Evolutionary conservation across 2,888 invertebrate genomes (phyloP).

Genomic region (Macropis europaea): DNA sequence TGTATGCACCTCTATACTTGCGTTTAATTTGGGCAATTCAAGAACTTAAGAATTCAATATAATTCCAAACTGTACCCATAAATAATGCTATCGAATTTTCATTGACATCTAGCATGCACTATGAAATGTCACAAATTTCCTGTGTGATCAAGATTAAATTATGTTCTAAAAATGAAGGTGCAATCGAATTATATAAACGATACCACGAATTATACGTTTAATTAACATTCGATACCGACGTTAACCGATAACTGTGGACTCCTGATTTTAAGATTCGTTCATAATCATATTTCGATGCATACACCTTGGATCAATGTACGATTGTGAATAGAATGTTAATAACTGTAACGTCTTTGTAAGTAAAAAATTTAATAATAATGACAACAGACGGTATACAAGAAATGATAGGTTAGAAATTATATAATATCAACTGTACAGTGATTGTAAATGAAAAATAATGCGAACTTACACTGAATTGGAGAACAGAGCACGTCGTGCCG

Average conservation of each 20-base stretch:
- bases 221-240: not conserved
- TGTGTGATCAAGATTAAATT: no score
- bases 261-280: not conserved
- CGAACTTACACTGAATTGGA: conserved; percentile 64
- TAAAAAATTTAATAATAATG: not conserved
- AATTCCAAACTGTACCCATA: no score
- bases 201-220: not conserved
- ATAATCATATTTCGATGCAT: not conserved
- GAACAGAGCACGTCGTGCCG: conserved; percentile 56
- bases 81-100: not conserved
- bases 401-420: conserved; percentile 67
- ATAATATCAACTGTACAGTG: conserved; percentile 51
- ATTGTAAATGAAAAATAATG: not conserved
- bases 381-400: not conserved
- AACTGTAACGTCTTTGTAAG: not conserved
- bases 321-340: not conserved
- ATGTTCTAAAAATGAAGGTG: no score
- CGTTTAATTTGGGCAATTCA: not conserved
- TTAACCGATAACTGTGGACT: not conserved
- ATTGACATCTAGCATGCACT: no score
- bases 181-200: conserved; percentile 1
- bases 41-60: no score
- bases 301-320: not conserved
- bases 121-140: no score
- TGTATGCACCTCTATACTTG: not conserved